Percentiles rank a stretch among this genome's conserved stretches.
phyloP scores from a whole-genome alignment of 37 sponge, comb jelly and placozoan species.

The Chondrilla cf. caribensis region DNA sequence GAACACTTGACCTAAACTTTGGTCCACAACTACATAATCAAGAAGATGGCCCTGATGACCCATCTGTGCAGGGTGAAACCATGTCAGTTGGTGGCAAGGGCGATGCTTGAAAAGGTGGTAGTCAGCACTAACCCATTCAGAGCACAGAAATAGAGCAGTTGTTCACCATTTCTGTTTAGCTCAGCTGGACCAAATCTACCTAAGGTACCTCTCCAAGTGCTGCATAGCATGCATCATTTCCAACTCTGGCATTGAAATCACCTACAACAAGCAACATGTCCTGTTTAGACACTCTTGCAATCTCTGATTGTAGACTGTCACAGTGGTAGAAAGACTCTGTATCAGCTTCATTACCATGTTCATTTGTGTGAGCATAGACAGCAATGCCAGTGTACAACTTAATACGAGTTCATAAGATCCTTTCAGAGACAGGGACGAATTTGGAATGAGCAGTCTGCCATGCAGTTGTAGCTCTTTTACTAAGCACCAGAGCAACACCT shows the following conservation, averaged over 20 bases:
- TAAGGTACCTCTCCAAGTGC: neutral
- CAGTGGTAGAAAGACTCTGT: neutral
- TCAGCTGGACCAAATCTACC: neutral
- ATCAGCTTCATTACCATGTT: neutral
- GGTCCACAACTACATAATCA: neutral
- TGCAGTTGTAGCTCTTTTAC: neutral
- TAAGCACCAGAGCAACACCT: neutral
- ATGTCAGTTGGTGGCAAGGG: neutral
- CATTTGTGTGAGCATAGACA: neutral
- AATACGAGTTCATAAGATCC: neutral
- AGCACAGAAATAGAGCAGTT: neutral
- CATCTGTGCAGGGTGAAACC: neutral
- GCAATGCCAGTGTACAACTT: neutral
- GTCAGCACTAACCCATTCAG: neutral
- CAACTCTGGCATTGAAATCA: neutral
- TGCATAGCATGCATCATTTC: neutral
- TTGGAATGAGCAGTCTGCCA: neutral
- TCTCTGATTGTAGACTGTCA: neutral
- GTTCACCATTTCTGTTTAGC: neutral
- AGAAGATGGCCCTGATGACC: neutral
- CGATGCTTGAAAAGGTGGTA: neutral
- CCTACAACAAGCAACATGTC: neutral
- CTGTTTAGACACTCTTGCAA: neutral
- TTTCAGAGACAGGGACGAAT: neutral
- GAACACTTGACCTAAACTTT: neutral